phyloP scores from a whole-genome alignment of 2,113 vertebrate genomes.

The Dicerorhinus sumatrensis region DNA sequence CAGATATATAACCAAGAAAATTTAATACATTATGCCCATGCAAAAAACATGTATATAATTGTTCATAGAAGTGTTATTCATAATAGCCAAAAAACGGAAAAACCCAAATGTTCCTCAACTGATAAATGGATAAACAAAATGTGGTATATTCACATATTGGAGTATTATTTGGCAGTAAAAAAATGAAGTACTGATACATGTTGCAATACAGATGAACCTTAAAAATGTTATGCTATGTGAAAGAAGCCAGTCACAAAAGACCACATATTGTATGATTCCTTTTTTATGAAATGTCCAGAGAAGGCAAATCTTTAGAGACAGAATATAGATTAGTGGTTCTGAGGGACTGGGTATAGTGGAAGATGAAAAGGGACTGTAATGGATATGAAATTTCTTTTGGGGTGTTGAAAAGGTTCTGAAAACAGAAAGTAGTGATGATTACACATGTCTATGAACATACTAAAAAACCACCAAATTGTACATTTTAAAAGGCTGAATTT shows the following conservation, averaged over 20 bases:
- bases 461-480: neutral
- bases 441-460: neutral
- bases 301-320: neutral
- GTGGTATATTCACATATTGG: neutral
- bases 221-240: neutral
- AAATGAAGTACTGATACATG: neutral
- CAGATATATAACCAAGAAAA: neutral
- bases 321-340: neutral
- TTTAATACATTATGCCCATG: neutral
- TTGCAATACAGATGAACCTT: neutral
- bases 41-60: neutral
- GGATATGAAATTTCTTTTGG: neutral
- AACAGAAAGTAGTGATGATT: neutral
- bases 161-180: neutral
- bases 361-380: neutral
- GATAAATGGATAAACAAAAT: neutral
- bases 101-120: neutral
- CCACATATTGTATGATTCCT: neutral
- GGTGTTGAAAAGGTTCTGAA: neutral
- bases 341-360: neutral
- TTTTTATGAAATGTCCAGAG: neutral
- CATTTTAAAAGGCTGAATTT: neutral
- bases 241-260: neutral
- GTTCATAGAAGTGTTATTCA: neutral
- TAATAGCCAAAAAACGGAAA: neutral